Evolutionary conservation across 2,888 invertebrate genomes (phyloP).

Genomic region (Oegoconia quadripuncta): DNA sequence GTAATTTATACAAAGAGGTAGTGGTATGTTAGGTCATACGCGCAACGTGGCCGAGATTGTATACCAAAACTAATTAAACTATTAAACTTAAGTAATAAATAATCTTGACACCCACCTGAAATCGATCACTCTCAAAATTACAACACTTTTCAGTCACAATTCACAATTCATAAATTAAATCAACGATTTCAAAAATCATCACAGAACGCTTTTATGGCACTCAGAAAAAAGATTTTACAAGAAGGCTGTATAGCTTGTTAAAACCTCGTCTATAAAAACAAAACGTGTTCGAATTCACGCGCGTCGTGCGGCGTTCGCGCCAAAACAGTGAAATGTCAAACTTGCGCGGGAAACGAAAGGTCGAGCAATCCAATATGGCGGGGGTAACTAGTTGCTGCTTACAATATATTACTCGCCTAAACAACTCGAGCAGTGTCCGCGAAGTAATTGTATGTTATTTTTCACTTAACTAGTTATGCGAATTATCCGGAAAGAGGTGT

Average conservation of each 20-base stretch:
- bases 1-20: no score
- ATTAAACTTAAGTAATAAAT: neutral
- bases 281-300: conserved; percentile 15
- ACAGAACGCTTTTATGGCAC: no score
- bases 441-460: no score
- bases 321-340: conserved; percentile 65
- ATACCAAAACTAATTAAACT: neutral
- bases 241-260: no score
- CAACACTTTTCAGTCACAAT: conserved; percentile 7
- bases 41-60: no score
- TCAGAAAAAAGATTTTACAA: no score
- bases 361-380: conserved; percentile 38
- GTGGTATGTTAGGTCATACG: no score
- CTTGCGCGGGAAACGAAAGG: conserved; percentile 43
- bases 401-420: neutral
- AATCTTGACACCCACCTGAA: conserved; percentile 14
- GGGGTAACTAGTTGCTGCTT: conserved; percentile 28
- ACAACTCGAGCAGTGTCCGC: no score
- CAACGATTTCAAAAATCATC: no score
- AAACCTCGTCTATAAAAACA: conserved; percentile 5
- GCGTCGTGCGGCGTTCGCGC: conserved; percentile 42
- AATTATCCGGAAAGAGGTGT: no score
- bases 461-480: no score
- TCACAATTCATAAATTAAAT: no score
- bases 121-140: conserved; percentile 13